Conservation (phyloP, 2,888 invertebrate species). For the Cheilosia vulpina region DNA sequence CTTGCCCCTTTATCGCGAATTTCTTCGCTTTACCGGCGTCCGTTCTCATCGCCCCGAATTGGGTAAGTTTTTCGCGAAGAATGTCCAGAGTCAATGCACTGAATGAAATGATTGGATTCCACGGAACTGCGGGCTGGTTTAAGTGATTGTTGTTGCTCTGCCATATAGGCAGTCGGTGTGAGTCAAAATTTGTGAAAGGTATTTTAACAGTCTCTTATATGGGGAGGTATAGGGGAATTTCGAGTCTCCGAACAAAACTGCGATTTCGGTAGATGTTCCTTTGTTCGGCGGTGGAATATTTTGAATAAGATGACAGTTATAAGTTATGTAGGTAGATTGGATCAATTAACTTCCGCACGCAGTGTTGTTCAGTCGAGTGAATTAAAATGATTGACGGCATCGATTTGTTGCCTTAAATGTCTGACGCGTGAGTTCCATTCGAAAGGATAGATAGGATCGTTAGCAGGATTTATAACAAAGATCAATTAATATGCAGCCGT, state of each 20-base stretch:
- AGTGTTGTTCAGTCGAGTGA: neutral
- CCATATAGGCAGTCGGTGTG: slow-evolving; percentile 2
- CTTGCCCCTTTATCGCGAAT: slow-evolving; percentile 48
- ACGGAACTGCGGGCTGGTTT: slow-evolving; percentile 64
- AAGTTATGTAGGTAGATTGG: slow-evolving; percentile 45
- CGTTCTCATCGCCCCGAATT: slow-evolving; percentile 59
- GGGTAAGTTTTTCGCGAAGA: slow-evolving; percentile 69
- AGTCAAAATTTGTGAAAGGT: slow-evolving; percentile 64
- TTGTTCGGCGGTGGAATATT: slow-evolving; percentile 16
- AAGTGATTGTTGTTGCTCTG: slow-evolving; percentile 36
- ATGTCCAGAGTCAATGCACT: slow-evolving; percentile 70
- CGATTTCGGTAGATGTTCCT: slow-evolving; percentile 18
- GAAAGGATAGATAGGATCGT: neutral
- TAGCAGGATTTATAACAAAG: neutral
- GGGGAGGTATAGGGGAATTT: neutral
- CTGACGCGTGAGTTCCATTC: neutral
- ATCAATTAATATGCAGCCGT: no score
- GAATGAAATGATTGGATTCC: slow-evolving; percentile 74
- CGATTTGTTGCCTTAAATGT: neutral
- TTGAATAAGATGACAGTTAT: slow-evolving; percentile 43
- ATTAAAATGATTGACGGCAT: slow-evolving; percentile 26
- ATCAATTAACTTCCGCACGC: slow-evolving; percentile 27
- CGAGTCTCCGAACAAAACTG: neutral
- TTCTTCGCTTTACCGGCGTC: slow-evolving; percentile 18
- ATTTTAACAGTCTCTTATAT: slow-evolving; percentile 35